Evolutionary conservation across 64 coral and sea anemone genomes (phyloP).

Genomic region (Porites lutea): DNA sequence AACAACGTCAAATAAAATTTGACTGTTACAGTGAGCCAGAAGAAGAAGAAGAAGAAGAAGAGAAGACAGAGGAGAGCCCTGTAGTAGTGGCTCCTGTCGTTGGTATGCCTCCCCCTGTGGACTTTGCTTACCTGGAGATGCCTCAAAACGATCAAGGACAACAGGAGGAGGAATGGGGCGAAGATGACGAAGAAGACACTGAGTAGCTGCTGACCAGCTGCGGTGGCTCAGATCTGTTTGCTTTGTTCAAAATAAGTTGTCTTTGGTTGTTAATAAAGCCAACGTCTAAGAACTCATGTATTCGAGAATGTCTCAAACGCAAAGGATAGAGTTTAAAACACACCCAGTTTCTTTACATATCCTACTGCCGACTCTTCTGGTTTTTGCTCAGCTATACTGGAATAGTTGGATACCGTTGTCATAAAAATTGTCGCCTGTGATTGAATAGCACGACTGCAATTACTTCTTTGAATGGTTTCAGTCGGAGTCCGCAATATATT

Average conservation of each 20-base stretch:
- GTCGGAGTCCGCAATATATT: no score
- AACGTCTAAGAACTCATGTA: no score
- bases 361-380: no score
- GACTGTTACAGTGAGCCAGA: neutral
- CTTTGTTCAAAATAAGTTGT: neutral
- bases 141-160: neutral
- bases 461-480: no score
- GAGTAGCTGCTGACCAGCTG: neutral
- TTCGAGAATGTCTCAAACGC: no score
- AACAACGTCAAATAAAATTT: neutral
- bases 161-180: slow-evolving; percentile 19
- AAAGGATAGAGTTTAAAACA: no score
- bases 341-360: no score
- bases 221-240: neutral
- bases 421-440: no score
- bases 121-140: slow-evolving; percentile 8
- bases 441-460: no score
- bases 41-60: neutral
- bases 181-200: neutral
- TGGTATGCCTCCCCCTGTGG: neutral
- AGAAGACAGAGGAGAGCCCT: neutral
- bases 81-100: neutral
- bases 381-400: no score
- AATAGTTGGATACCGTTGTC: no score
- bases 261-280: neutral